phyloP scores from a whole-genome alignment of 1,140 invertebrate species.

The Nephotettix cincticeps region DNA sequence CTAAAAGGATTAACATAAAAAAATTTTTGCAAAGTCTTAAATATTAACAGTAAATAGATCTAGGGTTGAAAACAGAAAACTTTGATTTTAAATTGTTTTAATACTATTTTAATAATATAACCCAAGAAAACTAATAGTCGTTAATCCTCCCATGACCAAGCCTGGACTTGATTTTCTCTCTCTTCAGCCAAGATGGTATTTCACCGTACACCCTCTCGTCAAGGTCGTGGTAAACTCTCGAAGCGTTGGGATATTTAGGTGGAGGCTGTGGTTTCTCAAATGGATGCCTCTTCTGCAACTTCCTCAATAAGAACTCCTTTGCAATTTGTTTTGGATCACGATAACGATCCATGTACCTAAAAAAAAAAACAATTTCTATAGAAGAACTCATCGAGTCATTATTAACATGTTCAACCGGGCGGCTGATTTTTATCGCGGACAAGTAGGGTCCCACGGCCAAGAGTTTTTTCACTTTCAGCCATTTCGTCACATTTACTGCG shows the following conservation, averaged over 20 bases:
- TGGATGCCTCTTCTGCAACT: conserved; percentile 78
- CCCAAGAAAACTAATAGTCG: conserved; percentile 51
- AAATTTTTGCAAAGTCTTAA: too few relatives aligned
- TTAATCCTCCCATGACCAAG: conserved; percentile 66
- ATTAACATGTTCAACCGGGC: too few relatives aligned
- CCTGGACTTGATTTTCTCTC: conserved; percentile 66
- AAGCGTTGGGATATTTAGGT: conserved; percentile 73
- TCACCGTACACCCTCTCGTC: conserved; percentile 30
- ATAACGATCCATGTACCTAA: conserved; percentile 85
- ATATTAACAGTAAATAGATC: too few relatives aligned
- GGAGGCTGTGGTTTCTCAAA: conserved; percentile 68
- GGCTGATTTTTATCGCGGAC: too few relatives aligned
- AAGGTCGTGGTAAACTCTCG: conserved; percentile 51
- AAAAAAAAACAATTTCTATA: conserved; percentile 34
- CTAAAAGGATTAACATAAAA: too few relatives aligned
- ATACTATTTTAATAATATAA: too few relatives aligned
- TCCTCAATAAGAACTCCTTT: conserved; percentile 81
- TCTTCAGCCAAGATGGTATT: conserved; percentile 74
- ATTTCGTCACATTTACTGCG: too few relatives aligned
- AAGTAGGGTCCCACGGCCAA: too few relatives aligned
- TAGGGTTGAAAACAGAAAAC: too few relatives aligned
- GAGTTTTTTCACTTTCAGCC: not conserved
- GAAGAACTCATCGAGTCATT: too few relatives aligned
- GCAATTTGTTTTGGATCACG: conserved; percentile 84
- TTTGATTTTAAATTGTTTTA: too few relatives aligned